A percentile compares a stretch with the other conserved stretches of the same genome.
These are phyloP conservation scores for Dipus sagitta DNA, from an alignment of 2,797 vertebrate genomes.

Conservation along the genomic window DNA sequence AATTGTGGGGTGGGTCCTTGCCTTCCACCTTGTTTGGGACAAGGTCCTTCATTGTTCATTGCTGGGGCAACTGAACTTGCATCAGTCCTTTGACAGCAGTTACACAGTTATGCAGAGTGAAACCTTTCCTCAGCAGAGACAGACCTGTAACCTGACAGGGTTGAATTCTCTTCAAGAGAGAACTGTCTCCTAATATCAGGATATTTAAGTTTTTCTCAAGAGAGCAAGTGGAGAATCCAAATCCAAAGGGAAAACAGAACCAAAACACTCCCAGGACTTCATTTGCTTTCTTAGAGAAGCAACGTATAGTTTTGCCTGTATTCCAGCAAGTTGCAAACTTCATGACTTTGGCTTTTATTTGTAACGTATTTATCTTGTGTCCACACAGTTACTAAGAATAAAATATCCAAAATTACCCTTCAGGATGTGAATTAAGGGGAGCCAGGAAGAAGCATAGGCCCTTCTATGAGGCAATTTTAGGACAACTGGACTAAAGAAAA, in stretches of 20 bases:
- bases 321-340: slow-evolving; percentile 10
- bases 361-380: neutral
- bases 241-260: neutral
- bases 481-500: neutral
- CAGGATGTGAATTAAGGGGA: neutral
- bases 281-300: neutral
- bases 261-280: neutral
- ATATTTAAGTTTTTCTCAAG: neutral
- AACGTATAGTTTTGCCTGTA: neutral
- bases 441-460: neutral
- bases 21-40: too few species aligned
- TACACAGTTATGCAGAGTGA: neutral
- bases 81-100: neutral
- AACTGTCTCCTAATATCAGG: neutral
- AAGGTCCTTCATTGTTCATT: too few species aligned
- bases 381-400: neutral
- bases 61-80: neutral
- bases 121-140: neutral
- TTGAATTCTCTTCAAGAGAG: neutral
- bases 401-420: slow-evolving; percentile 17
- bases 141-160: neutral
- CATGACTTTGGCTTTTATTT: neutral
- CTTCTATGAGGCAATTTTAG: neutral
- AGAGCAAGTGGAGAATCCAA: neutral
- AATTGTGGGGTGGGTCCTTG: too few species aligned